phyloP scores from a whole-genome alignment of 2,113 vertebrate genomes.

The Geococcyx californianus region DNA sequence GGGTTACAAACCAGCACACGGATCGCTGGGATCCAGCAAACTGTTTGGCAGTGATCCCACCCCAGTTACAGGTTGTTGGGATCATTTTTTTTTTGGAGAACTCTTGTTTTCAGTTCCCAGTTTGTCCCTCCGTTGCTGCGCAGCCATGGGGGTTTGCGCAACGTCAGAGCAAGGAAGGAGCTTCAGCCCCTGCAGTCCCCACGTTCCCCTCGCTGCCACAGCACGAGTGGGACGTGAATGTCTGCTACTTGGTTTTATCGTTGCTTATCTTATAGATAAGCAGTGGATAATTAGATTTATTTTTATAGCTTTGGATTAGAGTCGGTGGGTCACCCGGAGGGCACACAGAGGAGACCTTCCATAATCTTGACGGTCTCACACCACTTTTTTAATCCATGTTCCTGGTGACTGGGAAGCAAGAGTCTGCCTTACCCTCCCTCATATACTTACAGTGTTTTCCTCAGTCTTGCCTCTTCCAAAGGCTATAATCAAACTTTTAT shows the following conservation, averaged over 20 bases:
- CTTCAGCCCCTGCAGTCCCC: background rate
- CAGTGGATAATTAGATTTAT: background rate
- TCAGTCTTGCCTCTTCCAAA: background rate
- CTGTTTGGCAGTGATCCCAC: background rate
- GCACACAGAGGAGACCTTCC: fast-evolving
- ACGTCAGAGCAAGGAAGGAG: background rate
- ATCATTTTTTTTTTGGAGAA: background rate
- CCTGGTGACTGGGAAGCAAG: background rate
- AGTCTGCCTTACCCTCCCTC: background rate
- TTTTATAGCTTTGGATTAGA: background rate
- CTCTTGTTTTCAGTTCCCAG: background rate
- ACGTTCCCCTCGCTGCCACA: fast-evolving
- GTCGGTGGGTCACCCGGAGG: background rate
- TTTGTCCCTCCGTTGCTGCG: too few relatives aligned
- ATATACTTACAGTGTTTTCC: background rate
- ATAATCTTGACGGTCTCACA: background rate
- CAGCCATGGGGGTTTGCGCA: background rate
- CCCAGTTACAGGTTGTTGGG: background rate
- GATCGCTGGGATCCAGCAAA: background rate
- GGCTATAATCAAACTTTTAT: background rate
- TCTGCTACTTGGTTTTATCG: background rate
- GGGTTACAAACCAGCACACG: background rate
- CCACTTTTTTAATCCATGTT: background rate
- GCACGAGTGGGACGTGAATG: fast-evolving
- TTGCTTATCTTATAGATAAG: background rate